phyloP scores from a whole-genome alignment of 2,797 vertebrate genomes.

The Tinamus major region DNA sequence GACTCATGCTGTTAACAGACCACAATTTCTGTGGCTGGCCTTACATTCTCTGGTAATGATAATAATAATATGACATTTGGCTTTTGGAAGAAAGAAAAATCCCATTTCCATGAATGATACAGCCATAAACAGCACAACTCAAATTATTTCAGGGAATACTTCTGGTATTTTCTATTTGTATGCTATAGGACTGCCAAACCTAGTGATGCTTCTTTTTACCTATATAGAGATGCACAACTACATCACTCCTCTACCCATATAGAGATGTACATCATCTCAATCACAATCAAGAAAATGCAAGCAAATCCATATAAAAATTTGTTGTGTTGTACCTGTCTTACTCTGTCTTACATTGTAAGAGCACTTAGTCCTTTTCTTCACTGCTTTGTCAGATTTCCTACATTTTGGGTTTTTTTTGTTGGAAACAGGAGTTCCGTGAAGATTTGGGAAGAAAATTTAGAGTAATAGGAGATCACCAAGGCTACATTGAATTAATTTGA shows the following conservation, averaged over 20 bases:
- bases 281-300: not conserved
- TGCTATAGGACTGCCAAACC: rapidly evolving
- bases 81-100: not conserved
- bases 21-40: not conserved
- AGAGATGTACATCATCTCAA: too few species aligned
- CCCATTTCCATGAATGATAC: not conserved
- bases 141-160: not conserved
- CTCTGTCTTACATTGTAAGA: not conserved
- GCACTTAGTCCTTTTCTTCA: not conserved
- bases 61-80: not conserved
- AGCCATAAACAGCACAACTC: not conserved
- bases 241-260: not conserved
- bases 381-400: not conserved
- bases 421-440: not conserved
- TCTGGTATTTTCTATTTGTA: not conserved
- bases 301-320: not conserved
- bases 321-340: not conserved
- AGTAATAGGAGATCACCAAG: not conserved
- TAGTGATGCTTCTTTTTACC: not conserved
- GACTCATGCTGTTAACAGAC: not conserved
- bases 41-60: not conserved
- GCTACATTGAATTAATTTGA: not conserved
- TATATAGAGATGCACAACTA: not conserved
- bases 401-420: not conserved
- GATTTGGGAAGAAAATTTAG: not conserved